Percentiles rank a stretch among this genome's conserved stretches.
Conservation (phyloP, 2,797 vertebrate species). For the Miichthys miiuy region DNA sequence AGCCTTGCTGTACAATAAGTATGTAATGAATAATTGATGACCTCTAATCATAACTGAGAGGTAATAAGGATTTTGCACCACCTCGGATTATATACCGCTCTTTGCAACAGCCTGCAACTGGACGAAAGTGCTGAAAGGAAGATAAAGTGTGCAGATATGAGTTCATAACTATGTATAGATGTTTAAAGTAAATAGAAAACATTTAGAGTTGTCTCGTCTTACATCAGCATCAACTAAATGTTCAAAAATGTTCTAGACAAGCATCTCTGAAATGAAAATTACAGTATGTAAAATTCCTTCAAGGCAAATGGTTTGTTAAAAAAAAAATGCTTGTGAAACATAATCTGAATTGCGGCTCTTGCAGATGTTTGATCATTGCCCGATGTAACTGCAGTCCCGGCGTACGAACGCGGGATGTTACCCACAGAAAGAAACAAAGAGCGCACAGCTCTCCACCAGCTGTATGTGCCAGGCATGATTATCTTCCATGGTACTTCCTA, state of each 20-base stretch:
- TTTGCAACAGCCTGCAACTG: conserved; percentile 36
- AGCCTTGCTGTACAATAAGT: conserved; percentile 67
- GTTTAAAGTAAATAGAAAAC: conserved; percentile 24
- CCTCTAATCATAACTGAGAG: conserved; percentile 74
- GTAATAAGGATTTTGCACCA: conserved; percentile 65
- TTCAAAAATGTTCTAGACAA: conserved; percentile 39
- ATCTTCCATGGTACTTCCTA: conserved; percentile 14
- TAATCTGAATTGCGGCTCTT: conserved; percentile 22
- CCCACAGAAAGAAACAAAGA: neutral
- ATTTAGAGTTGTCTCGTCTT: conserved; percentile 14
- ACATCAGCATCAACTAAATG: conserved; percentile 21
- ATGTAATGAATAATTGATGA: conserved; percentile 76
- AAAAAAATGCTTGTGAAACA: conserved; percentile 27
- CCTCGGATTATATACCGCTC: conserved; percentile 48
- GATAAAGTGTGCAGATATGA: conserved; percentile 51
- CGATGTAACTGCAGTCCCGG: neutral
- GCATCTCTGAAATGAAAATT: conserved; percentile 32
- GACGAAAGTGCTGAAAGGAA: conserved; percentile 39
- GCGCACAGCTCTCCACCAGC: conserved; percentile 1
- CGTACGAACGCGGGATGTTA: neutral
- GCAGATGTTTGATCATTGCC: conserved; percentile 31
- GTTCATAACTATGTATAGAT: conserved; percentile 33
- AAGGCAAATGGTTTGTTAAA: conserved; percentile 25
- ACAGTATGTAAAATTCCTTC: conserved; percentile 7
- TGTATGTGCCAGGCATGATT: conserved; percentile 35